Base-by-base conservation (phyloP, 2,888 invertebrate genomes). In the Girardia tigrina region DNA sequence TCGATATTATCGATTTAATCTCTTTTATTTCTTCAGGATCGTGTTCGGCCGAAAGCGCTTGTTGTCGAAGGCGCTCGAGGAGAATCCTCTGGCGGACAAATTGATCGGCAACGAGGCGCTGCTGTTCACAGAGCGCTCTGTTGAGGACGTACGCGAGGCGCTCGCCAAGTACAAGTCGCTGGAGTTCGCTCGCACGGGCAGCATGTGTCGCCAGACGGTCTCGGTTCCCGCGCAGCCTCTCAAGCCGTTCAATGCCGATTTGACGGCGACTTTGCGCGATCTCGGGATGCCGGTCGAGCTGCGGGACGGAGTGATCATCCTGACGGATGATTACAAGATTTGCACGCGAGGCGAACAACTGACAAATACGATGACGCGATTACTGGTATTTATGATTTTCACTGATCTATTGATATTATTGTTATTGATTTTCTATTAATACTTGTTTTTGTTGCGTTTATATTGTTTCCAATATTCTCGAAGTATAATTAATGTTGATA, bases 261-360 rank as follows among this genome's bases (percentile, higher is more conserved):
- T 56, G n/a, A n/a, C 56, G n/a, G 20, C 56, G 4, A 56, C 56
- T 56, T 23, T 56, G n/a, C 56, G 56, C n/a, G 56, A 56, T 16
- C 23, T 56, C 6, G 56, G 56, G 23, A 56, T 56, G 56, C 56
- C 56, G 4, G 56, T 56, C 23, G 56, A 56, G 16, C 8, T 36
- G 12, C 8, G 16, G 16, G 36, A 36, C 16, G 36, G 36, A 12
- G 36, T 36, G 16, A 36, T 36, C 16, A 36, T 36, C 8, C 16
- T 36, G 16, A 36, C 16, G 36, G 12, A 36, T 12, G 36, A 36
- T 56, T 56, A 56, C 23, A n/a, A 56, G n/a, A 56, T 56, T 56
- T 56, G 56, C 56, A 56, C n/a, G n/a, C n/a, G 23, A n/a, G 56
- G 56, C n/a, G 56, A 56, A 16, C 56, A 56, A 56, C n/a, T 56